Percentiles rank a stretch among this genome's conserved stretches.
These are phyloP conservation scores for Cotesia chilonis DNA, from an alignment of 1,140 invertebrate genomes.

Conservation along the genomic window DNA sequence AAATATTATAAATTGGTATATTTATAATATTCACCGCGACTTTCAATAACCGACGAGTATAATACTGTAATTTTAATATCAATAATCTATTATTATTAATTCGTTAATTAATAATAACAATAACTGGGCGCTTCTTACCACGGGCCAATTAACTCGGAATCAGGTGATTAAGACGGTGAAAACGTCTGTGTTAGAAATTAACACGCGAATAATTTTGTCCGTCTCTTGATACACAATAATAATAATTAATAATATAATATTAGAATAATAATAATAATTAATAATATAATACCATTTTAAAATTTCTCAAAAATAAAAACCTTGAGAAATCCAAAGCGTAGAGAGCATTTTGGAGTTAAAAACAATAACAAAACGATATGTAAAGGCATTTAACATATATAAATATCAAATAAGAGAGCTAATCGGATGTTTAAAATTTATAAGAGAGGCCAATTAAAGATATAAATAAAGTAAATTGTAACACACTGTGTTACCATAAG, in stretches of 20 bases:
- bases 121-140: slow-evolving; percentile 44
- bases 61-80: slow-evolving; percentile 63
- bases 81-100: slow-evolving; percentile 44
- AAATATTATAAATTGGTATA: slow-evolving; percentile 42
- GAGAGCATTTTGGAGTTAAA: slow-evolving; percentile 22
- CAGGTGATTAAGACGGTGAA: slow-evolving; percentile 26
- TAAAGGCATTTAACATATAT: slow-evolving; percentile 5
- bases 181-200: background rate
- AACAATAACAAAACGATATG: slow-evolving; percentile 29
- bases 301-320: slow-evolving; percentile 22
- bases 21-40: slow-evolving; percentile 38
- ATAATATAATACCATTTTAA: slow-evolving; percentile 38
- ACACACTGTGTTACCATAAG: background rate
- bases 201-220: background rate
- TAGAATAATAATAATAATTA: background rate
- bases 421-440: background rate
- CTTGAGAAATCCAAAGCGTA: slow-evolving; percentile 1
- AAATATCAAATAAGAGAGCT: slow-evolving; percentile 21
- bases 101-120: no score
- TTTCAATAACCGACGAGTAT: slow-evolving; percentile 54
- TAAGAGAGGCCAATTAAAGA: background rate
- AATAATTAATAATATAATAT: background rate
- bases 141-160: slow-evolving; percentile 46
- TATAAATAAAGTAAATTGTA: background rate
- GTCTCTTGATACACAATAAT: background rate